phyloP scores from a whole-genome alignment of 1,140 invertebrate genomes.

The Physella acuta region DNA sequence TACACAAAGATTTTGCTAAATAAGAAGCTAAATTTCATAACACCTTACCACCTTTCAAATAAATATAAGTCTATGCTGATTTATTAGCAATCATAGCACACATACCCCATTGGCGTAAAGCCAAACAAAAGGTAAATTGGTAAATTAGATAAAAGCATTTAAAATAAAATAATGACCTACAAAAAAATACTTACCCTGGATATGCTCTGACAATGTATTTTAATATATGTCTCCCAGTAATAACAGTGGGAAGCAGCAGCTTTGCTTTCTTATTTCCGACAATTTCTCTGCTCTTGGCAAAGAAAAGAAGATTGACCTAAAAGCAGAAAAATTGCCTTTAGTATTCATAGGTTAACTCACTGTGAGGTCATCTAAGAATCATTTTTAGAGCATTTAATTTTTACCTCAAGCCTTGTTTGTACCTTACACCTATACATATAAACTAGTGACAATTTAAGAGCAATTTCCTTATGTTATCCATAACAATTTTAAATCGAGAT shows the following conservation, averaged over 20 bases:
- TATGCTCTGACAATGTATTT: constrained; percentile 66
- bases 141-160: too few species aligned
- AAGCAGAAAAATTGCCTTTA: constrained; percentile 6
- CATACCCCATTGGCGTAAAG: background rate
- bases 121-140: too few species aligned
- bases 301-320: constrained; percentile 73
- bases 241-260: constrained; percentile 62
- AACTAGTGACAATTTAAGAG: too few species aligned
- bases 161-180: background rate
- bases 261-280: constrained; percentile 60
- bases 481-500: too few species aligned
- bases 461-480: too few species aligned
- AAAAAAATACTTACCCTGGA: constrained; percentile 50
- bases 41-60: background rate
- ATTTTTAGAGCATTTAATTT: too few species aligned
- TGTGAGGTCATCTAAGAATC: too few species aligned
- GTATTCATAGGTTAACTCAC: too few species aligned
- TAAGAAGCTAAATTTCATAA: background rate
- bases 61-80: background rate
- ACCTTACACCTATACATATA: too few species aligned
- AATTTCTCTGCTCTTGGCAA: constrained; percentile 83
- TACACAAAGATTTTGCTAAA: too few species aligned
- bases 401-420: too few species aligned
- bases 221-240: constrained; percentile 61
- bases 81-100: background rate